Evolutionary conservation across 30 jellyfish, hydroid and myxozoan species (phyloP).

Genomic region (Mastigias papua): DNA sequence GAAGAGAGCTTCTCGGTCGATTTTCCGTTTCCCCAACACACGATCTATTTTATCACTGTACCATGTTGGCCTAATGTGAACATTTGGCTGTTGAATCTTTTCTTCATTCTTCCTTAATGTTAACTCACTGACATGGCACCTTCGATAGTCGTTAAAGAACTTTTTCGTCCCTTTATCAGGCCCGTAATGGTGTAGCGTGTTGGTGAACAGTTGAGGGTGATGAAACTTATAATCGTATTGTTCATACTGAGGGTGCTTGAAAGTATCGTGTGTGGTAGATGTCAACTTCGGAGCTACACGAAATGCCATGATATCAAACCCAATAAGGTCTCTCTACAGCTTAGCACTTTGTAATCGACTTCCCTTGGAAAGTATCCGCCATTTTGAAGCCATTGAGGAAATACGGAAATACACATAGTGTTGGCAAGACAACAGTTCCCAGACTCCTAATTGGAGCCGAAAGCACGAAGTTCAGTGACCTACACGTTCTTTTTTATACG

Average conservation of each 20-base stretch:
- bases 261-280: slow-evolving; percentile 83
- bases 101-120: slow-evolving; percentile 58
- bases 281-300: slow-evolving; percentile 64
- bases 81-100: slow-evolving; percentile 7
- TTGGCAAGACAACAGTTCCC: not conserved
- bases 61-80: slow-evolving; percentile 71
- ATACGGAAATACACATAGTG: not conserved
- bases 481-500: too few relatives aligned
- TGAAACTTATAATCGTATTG: slow-evolving; percentile 68
- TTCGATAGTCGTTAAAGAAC: slow-evolving; percentile 77
- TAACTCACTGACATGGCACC: slow-evolving; percentile 68
- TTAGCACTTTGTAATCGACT: not conserved
- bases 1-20: slow-evolving; percentile 77
- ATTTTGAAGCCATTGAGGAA: slow-evolving; percentile 2
- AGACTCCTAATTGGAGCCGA: too few relatives aligned
- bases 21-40: slow-evolving; percentile 80
- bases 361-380: not conserved
- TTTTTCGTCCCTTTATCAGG: slow-evolving; percentile 77
- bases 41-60: slow-evolving; percentile 76
- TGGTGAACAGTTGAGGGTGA: slow-evolving; percentile 76
- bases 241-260: slow-evolving; percentile 53
- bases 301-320: slow-evolving; percentile 48
- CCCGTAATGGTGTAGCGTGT: slow-evolving; percentile 28
- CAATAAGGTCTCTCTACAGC: not conserved
- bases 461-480: too few relatives aligned